Percentiles rank a stretch among this genome's conserved stretches.
Evolutionary conservation across 2,888 invertebrate species (phyloP).

Genomic region (Crepidodera aurea): DNA sequence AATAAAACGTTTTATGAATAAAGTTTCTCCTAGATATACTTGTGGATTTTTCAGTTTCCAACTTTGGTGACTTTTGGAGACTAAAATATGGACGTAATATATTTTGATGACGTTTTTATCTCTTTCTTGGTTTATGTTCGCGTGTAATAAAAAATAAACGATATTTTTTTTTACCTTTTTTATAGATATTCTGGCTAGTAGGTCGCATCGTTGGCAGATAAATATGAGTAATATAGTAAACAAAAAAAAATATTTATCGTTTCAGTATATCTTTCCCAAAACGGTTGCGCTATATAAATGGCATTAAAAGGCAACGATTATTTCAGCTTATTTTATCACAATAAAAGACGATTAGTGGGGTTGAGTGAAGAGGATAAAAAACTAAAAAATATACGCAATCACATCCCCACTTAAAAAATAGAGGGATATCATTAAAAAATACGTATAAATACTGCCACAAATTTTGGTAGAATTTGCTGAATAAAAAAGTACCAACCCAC

Average conservation of each 20-base stretch:
- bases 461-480: no score
- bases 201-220: background rate
- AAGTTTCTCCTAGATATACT: conserved; percentile 30
- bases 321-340: background rate
- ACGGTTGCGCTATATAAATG: no score
- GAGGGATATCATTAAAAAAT: no score
- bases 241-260: background rate
- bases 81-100: conserved; percentile 24
- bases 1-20: conserved; percentile 42
- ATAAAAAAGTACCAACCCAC: no score
- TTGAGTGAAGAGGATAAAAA: no score
- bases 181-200: background rate
- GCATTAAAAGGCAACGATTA: background rate
- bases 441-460: no score
- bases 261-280: background rate
- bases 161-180: conserved; percentile 8
- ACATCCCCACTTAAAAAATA: no score
- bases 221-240: background rate
- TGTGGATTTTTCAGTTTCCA: conserved; percentile 26
- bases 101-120: conserved; percentile 33
- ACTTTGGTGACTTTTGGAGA: conserved; percentile 22
- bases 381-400: no score
- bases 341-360: no score
- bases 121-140: conserved; percentile 23
- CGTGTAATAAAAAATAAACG: conserved; percentile 10